These are phyloP conservation scores for Ictidomys tridecemlineatus DNA, from an alignment of 2,113 vertebrate species.

Conservation along the genomic window DNA sequence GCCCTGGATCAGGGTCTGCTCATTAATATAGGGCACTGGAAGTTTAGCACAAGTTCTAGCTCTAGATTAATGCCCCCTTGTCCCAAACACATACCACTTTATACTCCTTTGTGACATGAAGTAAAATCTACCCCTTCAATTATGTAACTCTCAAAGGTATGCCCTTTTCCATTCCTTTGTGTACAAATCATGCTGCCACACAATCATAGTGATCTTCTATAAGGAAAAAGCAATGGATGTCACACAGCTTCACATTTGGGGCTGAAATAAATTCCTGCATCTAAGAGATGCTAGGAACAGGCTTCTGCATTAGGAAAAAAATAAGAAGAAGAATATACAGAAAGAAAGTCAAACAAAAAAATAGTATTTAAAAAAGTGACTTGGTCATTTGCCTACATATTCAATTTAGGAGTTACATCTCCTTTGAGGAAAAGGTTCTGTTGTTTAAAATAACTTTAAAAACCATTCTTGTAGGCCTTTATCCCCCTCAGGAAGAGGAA, in stretches of 20 bases:
- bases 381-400: no score
- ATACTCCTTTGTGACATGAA: neutral
- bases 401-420: neutral
- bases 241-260: neutral
- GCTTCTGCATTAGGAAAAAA: neutral
- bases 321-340: neutral
- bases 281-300: neutral
- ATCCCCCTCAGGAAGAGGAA: no score
- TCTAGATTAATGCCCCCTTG: neutral
- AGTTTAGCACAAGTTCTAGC: neutral
- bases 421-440: neutral
- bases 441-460: no score
- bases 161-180: neutral
- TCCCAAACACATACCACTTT: rapidly evolving
- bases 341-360: neutral
- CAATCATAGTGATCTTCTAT: neutral
- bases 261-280: neutral
- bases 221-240: neutral
- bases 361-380: neutral
- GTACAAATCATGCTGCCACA: neutral
- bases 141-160: neutral
- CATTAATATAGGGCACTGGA: rapidly evolving
- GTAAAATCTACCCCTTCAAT: neutral
- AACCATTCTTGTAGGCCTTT: no score
- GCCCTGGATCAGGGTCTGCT: neutral